Conservation (phyloP, 2,888 invertebrate species). For the Xestia ashworthii region DNA sequence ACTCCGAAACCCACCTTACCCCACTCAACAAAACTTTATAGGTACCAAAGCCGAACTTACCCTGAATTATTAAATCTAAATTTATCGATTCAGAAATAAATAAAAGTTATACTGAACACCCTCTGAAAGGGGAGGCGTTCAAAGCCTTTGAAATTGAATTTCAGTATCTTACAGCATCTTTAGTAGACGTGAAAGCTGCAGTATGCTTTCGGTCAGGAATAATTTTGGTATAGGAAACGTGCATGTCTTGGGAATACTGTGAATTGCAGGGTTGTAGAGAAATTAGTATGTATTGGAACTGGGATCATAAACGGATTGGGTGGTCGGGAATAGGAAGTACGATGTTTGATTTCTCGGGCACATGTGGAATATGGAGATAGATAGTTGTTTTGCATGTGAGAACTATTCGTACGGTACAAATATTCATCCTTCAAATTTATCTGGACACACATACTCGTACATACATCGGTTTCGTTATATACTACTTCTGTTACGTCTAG, state of each 20-base stretch:
- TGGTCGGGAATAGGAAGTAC: conserved; percentile 29
- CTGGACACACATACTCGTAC: background rate
- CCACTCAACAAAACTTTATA: conserved; percentile 38
- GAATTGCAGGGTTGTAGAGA: conserved; percentile 25
- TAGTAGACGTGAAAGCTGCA: conserved; percentile 38
- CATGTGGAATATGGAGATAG: background rate
- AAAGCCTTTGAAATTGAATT: conserved; percentile 68
- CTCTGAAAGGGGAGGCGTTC: conserved; percentile 43
- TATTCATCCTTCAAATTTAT: background rate
- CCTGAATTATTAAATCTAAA: conserved; percentile 64
- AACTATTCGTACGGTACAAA: background rate
- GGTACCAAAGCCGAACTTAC: conserved; percentile 24
- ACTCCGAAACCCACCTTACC: conserved; percentile 22
- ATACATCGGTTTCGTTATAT: background rate
- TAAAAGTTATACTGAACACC: conserved; percentile 61
- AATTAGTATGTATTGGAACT: conserved; percentile 47
- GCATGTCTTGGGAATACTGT: conserved; percentile 29
- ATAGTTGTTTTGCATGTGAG: background rate
- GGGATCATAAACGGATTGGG: conserved; percentile 28
- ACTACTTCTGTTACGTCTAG: background rate
- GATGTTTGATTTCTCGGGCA: conserved; percentile 11
- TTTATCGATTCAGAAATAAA: conserved; percentile 68
- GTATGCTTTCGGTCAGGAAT: conserved; percentile 51
- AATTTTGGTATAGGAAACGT: conserved; percentile 46
- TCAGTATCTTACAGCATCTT: conserved; percentile 44